phyloP scores from a whole-genome alignment of 2,797 vertebrate genomes.

The Lacerta bilineata region DNA sequence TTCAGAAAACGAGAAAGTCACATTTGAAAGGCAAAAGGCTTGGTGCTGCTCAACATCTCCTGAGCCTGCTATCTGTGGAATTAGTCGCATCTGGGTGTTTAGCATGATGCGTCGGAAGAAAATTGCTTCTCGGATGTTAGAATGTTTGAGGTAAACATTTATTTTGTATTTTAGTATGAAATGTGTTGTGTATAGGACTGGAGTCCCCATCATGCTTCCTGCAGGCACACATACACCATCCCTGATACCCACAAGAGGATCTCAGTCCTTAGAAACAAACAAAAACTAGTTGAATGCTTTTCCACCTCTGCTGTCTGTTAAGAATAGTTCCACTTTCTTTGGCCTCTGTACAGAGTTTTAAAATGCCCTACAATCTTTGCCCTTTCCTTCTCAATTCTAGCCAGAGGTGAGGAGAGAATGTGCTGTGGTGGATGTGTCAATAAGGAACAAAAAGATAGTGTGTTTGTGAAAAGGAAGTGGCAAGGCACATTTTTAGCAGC shows the following conservation, averaged over 20 bases:
- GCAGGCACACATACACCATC: background rate
- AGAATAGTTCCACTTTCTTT: no score
- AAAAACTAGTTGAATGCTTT: no score
- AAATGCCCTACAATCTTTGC: no score
- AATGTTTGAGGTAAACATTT: conserved; percentile 92
- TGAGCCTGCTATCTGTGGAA: conserved; percentile 96
- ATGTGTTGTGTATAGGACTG: background rate
- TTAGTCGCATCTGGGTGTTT: conserved; percentile 99
- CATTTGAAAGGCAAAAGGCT: conserved; percentile 95
- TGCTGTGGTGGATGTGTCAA: no score
- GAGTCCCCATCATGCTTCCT: background rate
- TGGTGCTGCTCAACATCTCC: conserved; percentile 97
- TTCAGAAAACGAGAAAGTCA: conserved; percentile 93
- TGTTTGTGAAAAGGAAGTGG: no score
- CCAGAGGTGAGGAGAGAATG: no score
- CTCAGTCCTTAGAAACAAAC: background rate
- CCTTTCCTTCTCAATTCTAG: no score
- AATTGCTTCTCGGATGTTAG: conserved; percentile 96
- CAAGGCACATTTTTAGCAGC: no score
- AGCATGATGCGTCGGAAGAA: conserved; percentile 95
- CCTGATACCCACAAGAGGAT: background rate
- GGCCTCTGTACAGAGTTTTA: no score
- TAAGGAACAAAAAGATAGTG: no score
- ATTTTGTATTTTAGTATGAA: background rate
- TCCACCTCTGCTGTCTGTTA: no score